These are phyloP conservation scores for Microctonus hyperodae DNA, from an alignment of 2,888 invertebrate species.

Conservation along the genomic window DNA sequence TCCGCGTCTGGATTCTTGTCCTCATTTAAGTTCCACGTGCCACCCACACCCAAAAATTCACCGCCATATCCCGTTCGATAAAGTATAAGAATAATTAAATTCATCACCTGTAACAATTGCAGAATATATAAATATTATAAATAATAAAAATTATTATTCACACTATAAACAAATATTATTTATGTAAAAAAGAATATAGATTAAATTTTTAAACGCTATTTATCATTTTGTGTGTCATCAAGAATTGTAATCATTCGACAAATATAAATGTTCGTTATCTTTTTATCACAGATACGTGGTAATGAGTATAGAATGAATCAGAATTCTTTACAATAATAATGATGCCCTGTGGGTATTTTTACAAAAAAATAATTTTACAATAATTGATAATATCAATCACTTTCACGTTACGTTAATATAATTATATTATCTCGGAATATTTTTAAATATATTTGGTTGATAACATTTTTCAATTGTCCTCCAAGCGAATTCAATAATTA, in stretches of 20 bases:
- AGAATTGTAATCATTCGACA: constrained; percentile 51
- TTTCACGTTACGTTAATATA: too few species aligned
- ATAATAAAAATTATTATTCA: background rate
- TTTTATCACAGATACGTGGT: constrained; percentile 30
- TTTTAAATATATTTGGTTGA: too few species aligned
- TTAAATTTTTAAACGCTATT: background rate
- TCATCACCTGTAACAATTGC: constrained; percentile 72
- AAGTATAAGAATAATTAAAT: constrained; percentile 79
- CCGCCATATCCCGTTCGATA: constrained; percentile 86
- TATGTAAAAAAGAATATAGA: background rate
- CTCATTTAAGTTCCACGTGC: constrained; percentile 89
- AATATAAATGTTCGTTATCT: constrained; percentile 51
- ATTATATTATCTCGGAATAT: too few species aligned
- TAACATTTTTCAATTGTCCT: too few species aligned
- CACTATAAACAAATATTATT: background rate
- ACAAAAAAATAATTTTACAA: background rate
- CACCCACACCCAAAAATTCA: constrained; percentile 85
- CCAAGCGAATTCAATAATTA: too few species aligned
- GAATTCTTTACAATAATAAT: constrained; percentile 26
- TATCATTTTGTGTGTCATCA: constrained; percentile 36
- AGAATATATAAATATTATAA: background rate
- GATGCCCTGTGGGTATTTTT: background rate
- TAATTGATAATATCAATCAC: background rate
- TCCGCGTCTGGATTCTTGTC: constrained; percentile 88
- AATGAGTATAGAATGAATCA: constrained; percentile 28